Conservation (phyloP, 53 echinoderm and acorn worm species). For the Pentamera pediparva region DNA sequence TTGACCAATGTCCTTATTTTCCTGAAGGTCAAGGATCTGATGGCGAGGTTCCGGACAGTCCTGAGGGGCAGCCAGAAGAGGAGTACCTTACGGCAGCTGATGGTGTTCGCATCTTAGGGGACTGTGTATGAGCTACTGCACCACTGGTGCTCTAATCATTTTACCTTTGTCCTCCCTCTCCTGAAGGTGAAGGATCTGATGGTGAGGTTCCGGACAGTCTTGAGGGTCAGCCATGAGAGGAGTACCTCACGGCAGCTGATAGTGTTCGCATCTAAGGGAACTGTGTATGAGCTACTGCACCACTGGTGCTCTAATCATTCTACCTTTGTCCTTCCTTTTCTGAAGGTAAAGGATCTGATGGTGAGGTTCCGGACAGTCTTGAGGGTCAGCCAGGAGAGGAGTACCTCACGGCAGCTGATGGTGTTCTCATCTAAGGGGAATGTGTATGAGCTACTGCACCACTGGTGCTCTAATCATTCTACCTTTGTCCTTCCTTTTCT, state of each 20-base stretch:
- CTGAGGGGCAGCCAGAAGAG: constrained; percentile 27
- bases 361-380: constrained; percentile 37
- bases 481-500: neutral
- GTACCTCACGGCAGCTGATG: constrained; percentile 59
- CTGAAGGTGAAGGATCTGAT: constrained; percentile 71
- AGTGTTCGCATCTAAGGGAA: constrained; percentile 68
- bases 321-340: neutral
- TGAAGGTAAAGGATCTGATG: constrained; percentile 76
- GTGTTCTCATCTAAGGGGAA: too few species aligned
- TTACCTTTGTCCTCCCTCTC: too few species aligned
- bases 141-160: too few species aligned
- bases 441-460: too few species aligned
- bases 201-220: constrained; percentile 35
- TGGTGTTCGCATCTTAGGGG: constrained; percentile 74
- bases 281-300: too few species aligned
- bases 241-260: constrained; percentile 60
- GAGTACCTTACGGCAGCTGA: constrained; percentile 56
- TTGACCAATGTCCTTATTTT: neutral
- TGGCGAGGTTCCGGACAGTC: constrained; percentile 41
- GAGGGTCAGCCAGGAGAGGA: constrained; percentile 12
- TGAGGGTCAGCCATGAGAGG: constrained; percentile 26
- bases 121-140: constrained; percentile 54
- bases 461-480: too few species aligned
- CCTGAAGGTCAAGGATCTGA: constrained; percentile 65
- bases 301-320: too few species aligned